phyloP scores from a whole-genome alignment of 2,113 vertebrate genomes.

The Notiomystis cincta region DNA sequence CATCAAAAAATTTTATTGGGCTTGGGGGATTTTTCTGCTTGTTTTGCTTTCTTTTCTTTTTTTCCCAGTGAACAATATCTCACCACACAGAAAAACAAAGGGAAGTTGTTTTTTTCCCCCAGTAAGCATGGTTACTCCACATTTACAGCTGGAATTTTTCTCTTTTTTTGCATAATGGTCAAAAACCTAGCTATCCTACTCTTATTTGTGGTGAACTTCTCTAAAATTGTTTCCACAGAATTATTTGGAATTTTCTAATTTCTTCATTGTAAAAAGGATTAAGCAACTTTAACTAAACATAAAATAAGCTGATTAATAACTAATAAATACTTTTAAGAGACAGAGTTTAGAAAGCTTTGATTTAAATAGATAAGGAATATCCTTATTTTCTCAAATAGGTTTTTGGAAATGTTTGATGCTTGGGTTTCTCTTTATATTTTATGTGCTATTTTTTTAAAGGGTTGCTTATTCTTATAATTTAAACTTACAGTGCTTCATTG shows the following conservation, averaged over 20 bases:
- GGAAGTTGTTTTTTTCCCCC: not conserved
- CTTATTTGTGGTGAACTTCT: not conserved
- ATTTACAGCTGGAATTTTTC: not conserved
- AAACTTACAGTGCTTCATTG: not conserved
- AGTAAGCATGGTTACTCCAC: not conserved
- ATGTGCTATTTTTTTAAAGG: not conserved
- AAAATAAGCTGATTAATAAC: not conserved
- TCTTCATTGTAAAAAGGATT: fast-evolving
- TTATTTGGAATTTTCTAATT: not conserved
- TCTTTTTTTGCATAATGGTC: not conserved
- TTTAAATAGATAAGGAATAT: not conserved
- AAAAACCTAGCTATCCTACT: not conserved
- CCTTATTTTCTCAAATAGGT: fast-evolving
- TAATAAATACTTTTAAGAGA: not conserved
- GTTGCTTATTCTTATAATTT: not conserved
- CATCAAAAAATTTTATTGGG: fast-evolving
- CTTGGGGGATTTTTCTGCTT: fast-evolving
- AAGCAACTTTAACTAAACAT: not conserved
- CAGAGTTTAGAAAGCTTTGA: fast-evolving
- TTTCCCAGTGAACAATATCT: not conserved
- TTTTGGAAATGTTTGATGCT: not conserved
- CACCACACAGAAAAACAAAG: not conserved
- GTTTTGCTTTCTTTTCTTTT: not conserved
- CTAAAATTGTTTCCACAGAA: not conserved
- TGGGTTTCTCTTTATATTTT: not conserved